Evolutionary conservation across 2,888 invertebrate species (phyloP).

Genomic region (Meliscaeva auricollis): DNA sequence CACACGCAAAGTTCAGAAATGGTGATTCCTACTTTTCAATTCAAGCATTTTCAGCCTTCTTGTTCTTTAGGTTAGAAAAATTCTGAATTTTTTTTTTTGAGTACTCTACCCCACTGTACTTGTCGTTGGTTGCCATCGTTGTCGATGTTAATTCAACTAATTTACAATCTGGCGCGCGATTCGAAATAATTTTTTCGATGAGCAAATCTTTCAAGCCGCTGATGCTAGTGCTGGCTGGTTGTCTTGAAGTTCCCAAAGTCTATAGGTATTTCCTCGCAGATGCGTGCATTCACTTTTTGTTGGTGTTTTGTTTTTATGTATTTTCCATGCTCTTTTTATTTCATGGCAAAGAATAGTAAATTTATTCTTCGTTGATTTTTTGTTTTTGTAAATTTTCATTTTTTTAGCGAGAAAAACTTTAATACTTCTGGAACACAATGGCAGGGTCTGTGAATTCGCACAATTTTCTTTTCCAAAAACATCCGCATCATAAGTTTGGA

Average conservation of each 20-base stretch:
- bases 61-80: neutral
- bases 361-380: constrained; percentile 51
- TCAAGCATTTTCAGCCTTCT: no score
- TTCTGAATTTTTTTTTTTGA: neutral
- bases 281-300: constrained; percentile 48
- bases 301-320: neutral
- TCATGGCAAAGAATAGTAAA: constrained; percentile 43
- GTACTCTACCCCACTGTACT: neutral
- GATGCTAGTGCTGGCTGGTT: neutral
- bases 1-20: no score
- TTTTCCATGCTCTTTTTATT: constrained; percentile 18
- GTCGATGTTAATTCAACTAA: constrained; percentile 42
- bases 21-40: no score
- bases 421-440: constrained; percentile 57
- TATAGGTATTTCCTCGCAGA: neutral
- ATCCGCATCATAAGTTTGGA: constrained; percentile 12
- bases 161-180: constrained; percentile 64
- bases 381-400: constrained; percentile 40
- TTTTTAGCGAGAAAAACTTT: neutral
- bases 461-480: constrained; percentile 5
- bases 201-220: constrained; percentile 36
- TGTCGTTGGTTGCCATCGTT: neutral
- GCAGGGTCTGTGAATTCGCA: constrained; percentile 51
- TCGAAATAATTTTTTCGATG: constrained; percentile 69
- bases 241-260: constrained; percentile 20